Base-by-base conservation (phyloP, 2,113 vertebrate genomes). In the Boleophthalmus pectinirostris region DNA sequence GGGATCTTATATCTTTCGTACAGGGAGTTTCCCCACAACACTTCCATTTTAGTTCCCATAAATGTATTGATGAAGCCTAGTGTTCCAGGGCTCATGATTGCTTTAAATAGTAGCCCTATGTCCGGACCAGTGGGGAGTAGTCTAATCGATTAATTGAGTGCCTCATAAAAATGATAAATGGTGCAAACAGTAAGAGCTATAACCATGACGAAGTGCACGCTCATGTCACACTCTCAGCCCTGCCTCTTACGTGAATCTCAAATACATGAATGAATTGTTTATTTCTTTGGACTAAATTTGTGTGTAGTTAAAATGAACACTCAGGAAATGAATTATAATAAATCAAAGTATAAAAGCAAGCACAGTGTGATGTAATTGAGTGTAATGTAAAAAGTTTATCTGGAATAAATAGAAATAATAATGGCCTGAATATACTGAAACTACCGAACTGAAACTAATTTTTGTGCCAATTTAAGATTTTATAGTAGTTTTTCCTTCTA, bases 121-220 rank as follows among this genome's bases (percentile, higher is more conserved):
- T 93, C 91, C 89, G 89, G 91, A 95, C 92, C 94, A 93, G 94
- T 89, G 90, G 93, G 93, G 93, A 96, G 93, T 94, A 90, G 94
- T 92, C 93, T 94, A 95, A 96, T 96, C 88, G 94, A 96, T 96
- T 94, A 88, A 93, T 90, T 91, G 94, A 95, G 94, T 94, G 92
- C 90, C 93, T 95, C 92, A 89, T 95, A 95, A 95, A 94, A 94
- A 81, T 96, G 95, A 96, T 96, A 90, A 94, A 95, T 94, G 93
- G 92, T 80, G 87, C 89, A 87, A 90, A 88, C 85, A 85, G 92
- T 90, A 83, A 87, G 87, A 91, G 88, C 85, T 93, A 90, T 86
- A 87, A 94, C 91, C 92, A 91, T 89, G 93, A 91, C 77, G 74
- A 77, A 77, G 89, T 58, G 51, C 84, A 83, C 82, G 82, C 92